Evolutionary conservation across 2,113 vertebrate species (phyloP).

Genomic region (Psittacula cyanocephala): DNA sequence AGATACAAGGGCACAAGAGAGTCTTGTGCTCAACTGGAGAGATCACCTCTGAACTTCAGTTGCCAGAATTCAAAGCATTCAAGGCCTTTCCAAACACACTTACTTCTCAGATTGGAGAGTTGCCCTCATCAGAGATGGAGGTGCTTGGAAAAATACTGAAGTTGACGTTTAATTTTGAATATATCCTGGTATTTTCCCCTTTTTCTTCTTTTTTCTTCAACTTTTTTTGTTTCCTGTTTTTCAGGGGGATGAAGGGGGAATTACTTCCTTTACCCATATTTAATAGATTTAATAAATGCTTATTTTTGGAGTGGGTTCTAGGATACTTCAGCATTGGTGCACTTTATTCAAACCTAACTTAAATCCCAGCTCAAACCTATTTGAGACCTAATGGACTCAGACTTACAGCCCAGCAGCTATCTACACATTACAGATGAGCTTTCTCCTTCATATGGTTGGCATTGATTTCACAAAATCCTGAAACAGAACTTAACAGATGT

Average conservation of each 20-base stretch:
- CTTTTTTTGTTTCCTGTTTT: not conserved
- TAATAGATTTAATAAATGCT: not conserved
- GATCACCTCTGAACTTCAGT: slow-evolving; percentile 38
- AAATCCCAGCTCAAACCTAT: not conserved
- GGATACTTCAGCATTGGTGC: not conserved
- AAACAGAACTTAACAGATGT: not conserved
- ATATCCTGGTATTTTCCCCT: not conserved
- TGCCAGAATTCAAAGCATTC: slow-evolving; percentile 48
- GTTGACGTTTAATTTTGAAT: not conserved
- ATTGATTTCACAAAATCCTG: not conserved
- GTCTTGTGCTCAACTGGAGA: not conserved
- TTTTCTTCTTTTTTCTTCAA: not conserved
- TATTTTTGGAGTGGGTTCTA: not conserved
- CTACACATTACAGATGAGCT: not conserved
- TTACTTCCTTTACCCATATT: not conserved
- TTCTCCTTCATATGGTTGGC: not conserved
- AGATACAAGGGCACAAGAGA: not conserved
- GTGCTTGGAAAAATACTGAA: not conserved
- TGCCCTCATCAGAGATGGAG: not conserved
- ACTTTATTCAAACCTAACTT: not conserved
- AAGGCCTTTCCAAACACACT: not conserved
- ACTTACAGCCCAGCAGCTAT: not conserved
- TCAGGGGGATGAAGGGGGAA: not conserved
- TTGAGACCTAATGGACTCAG: not conserved
- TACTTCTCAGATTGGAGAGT: not conserved